Evolutionary conservation across 2,888 invertebrate species (phyloP), one percentile per base, ranked within the genome.

Genomic region (Drosophila paucipuncta): DNA sequence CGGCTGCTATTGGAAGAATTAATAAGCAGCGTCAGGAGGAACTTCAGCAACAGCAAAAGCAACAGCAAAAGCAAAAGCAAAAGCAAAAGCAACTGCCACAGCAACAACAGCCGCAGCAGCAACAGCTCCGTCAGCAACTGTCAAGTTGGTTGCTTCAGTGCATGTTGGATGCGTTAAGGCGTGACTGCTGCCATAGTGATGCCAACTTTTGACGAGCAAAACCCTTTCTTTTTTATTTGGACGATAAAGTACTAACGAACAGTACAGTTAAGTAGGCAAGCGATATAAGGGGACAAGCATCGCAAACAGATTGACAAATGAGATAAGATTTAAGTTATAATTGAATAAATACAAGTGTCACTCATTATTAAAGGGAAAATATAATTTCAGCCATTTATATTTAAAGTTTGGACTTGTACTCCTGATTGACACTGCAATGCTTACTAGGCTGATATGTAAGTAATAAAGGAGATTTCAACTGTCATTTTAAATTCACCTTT

Each of bases 1-100:
- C 55, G 39, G 37, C 30, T 47, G 47, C 55, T 68, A 64, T 71
- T 55, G 58, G 61, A 67, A 50, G 72, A 82, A 88, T 82, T 88
- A 84, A 85, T 87, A 83, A 78, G 66, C 70, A 67, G 31, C 31
- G 28, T 5, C 50, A 54, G 10, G 18, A 52, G n/a, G 43, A 47
- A 37, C 54, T 47, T n/a, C 31, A 43, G 18, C 43, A 60, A n/a
- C 37, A 33, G 22, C 43, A 70, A 25, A 18, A 58, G 33, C 50
- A 28, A 18, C 35, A 31, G n/a, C 13, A 49, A 30, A n/a, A 47
- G 25, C 43, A 70, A 25, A 18, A 58, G 33, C 50, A 28, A 18
- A 31, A 31, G n/a, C 13, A 49, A 30, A n/a, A 47, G 25, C 39
- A 69, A 39, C 57, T 39, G 7, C 47, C 49, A 13, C 35, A 47